These are phyloP conservation scores for Catocala fraxini DNA, from an alignment of 2,888 invertebrate species.

Conservation along the genomic window DNA sequence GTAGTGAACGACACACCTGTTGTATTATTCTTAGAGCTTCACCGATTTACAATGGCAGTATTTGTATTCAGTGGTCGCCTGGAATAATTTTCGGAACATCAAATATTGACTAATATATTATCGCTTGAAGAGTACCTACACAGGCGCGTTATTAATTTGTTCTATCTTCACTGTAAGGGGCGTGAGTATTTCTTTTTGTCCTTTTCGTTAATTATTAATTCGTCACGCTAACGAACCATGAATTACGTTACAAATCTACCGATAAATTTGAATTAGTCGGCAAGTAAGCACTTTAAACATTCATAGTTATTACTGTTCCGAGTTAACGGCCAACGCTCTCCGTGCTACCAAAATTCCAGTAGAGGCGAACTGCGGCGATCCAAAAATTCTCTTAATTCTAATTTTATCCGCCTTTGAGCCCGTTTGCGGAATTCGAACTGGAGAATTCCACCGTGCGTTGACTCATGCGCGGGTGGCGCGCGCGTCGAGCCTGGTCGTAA, in stretches of 20 bases:
- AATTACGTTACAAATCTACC: constrained; percentile 37
- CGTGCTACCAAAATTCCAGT: constrained; percentile 25
- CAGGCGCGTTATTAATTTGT: constrained; percentile 17
- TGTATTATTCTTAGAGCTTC: constrained; percentile 41
- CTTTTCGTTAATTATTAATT: constrained; percentile 58
- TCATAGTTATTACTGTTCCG: constrained; percentile 11
- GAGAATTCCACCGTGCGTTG: constrained; percentile 51
- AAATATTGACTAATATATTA: constrained; percentile 26
- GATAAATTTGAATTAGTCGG: constrained; percentile 17
- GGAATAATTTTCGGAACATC: constrained; percentile 21
- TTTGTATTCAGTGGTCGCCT: constrained; percentile 23
- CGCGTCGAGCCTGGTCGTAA: constrained; percentile 46
- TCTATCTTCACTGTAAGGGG: constrained; percentile 11
- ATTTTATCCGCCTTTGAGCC: constrained; percentile 56
- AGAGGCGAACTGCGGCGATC: constrained; percentile 30
- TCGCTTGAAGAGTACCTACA: constrained; percentile 7
- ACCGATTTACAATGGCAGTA: constrained; percentile 22
- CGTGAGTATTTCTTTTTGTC: constrained; percentile 1
- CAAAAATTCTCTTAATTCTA: constrained; percentile 54
- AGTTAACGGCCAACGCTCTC: constrained; percentile 12
- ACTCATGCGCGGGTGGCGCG: constrained; percentile 49
- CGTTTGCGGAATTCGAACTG: constrained; percentile 52
- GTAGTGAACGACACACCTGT: constrained; percentile 46
- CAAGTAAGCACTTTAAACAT: constrained; percentile 14
- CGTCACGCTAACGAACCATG: constrained; percentile 53